Percentiles rank a stretch among this genome's conserved stretches.
These are phyloP conservation scores for Rhopalosiphum padi DNA, from an alignment of 1,140 invertebrate genomes.

Conservation along the genomic window DNA sequence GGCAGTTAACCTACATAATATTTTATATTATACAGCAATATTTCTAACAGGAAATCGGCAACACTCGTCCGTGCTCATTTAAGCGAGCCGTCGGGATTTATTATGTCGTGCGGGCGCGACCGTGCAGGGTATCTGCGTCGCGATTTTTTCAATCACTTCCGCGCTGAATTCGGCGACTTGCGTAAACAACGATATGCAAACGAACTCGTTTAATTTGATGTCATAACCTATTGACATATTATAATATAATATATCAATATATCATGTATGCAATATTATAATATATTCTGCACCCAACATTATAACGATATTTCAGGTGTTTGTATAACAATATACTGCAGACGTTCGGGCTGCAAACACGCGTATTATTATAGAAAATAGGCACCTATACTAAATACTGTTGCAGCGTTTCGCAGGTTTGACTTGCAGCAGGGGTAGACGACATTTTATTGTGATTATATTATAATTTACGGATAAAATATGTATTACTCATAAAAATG, in stretches of 20 bases:
- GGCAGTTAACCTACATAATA: neutral
- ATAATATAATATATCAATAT: neutral
- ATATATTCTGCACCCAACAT: too few relatives aligned
- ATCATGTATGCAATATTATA: neutral
- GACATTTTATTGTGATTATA: neutral
- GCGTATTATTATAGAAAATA: too few relatives aligned
- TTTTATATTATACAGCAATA: neutral
- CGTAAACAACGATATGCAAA: neutral
- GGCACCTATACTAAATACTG: too few relatives aligned
- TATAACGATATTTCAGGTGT: too few relatives aligned
- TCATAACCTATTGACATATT: neutral
- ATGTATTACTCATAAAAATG: too few relatives aligned
- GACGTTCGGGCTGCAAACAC: neutral
- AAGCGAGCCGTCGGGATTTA: neutral
- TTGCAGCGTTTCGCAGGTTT: neutral
- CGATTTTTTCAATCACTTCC: neutral
- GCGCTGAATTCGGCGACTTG: neutral
- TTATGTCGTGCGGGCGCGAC: neutral
- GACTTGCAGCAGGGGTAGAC: neutral
- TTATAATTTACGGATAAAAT: neutral
- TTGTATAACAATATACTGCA: too few relatives aligned
- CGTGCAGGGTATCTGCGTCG: neutral
- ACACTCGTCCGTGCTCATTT: neutral
- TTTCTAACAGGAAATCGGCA: neutral
- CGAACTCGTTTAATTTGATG: neutral